Conservation (phyloP, 2,113 vertebrate genomes). For the Corythornis vintsioides region DNA sequence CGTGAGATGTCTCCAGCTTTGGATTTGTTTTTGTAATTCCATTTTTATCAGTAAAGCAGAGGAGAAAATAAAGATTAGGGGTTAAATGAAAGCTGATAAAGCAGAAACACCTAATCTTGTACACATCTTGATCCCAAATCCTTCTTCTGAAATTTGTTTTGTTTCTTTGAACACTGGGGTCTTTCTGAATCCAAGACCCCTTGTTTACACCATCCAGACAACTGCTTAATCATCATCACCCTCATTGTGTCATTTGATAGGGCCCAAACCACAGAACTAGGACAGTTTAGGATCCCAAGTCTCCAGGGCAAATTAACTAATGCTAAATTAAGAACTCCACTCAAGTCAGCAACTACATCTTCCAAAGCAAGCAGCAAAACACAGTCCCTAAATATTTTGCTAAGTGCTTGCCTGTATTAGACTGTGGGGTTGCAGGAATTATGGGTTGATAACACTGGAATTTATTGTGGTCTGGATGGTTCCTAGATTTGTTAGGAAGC, state of each 20-base stretch:
- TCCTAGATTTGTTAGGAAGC: background rate
- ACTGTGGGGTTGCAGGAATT: slow-evolving; percentile 17
- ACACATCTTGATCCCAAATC: background rate
- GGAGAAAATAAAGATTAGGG: background rate
- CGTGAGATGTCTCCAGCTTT: background rate
- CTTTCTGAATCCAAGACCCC: background rate
- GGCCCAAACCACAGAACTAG: background rate
- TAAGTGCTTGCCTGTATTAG: slow-evolving; percentile 29
- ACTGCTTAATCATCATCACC: slow-evolving; percentile 3
- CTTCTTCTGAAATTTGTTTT: background rate
- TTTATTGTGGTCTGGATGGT: slow-evolving; percentile 25
- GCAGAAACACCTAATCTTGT: slow-evolving; percentile 3
- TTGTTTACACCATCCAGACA: slow-evolving; percentile 11
- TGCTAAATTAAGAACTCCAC: slow-evolving; percentile 32
- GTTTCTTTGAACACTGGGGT: background rate
- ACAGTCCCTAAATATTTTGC: slow-evolving; percentile 9
- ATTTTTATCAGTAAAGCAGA: slow-evolving; percentile 1
- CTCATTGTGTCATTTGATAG: slow-evolving; percentile 7
- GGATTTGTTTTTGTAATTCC: background rate
- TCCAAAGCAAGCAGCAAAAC: slow-evolving; percentile 47
- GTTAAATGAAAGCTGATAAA: slow-evolving; percentile 38
- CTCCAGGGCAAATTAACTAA: slow-evolving; percentile 12
- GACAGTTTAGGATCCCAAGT: background rate
- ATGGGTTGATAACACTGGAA: slow-evolving; percentile 50
- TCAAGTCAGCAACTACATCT: slow-evolving; percentile 24